Conservation (phyloP, 1,140 invertebrate genomes). For the Hylaeus anthracinus region DNA sequence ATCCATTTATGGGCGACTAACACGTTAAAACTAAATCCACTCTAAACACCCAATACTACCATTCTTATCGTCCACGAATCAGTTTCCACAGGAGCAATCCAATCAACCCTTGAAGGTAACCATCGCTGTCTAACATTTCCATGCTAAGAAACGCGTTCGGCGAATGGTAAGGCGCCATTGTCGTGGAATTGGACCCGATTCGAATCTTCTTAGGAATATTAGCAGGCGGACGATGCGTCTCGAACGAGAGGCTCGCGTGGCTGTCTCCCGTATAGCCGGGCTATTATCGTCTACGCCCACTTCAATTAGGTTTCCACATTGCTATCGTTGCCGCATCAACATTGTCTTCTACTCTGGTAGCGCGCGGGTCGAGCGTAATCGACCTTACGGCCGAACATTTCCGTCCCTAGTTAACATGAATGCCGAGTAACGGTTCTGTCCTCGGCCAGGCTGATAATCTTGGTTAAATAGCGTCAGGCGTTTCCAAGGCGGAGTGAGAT, state of each 20-base stretch:
- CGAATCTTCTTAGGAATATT: conserved; percentile 29
- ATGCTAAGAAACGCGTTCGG: background rate
- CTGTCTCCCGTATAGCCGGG: conserved; percentile 39
- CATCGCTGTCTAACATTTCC: background rate
- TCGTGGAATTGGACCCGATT: conserved; percentile 12
- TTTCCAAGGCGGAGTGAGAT: background rate
- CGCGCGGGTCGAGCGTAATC: conserved; percentile 45
- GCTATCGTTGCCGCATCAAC: conserved; percentile 61
- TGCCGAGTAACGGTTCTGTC: conserved; percentile 52
- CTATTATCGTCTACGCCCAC: conserved; percentile 61
- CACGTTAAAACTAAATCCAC: no score
- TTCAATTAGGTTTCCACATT: conserved; percentile 62
- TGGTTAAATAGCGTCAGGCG: conserved; percentile 7
- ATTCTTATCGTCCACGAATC: no score
- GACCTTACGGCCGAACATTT: conserved; percentile 54
- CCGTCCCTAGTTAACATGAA: conserved; percentile 46
- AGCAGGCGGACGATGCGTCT: conserved; percentile 25
- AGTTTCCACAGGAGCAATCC: background rate
- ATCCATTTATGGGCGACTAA: no score
- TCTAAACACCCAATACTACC: no score
- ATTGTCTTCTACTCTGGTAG: conserved; percentile 54
- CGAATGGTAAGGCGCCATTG: conserved; percentile 1
- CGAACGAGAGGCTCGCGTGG: conserved; percentile 60
- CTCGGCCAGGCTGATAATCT: conserved; percentile 47
- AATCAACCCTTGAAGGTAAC: background rate